These are phyloP conservation scores for Panagrolaimus sp. DNA, from an alignment of 1,140 invertebrate species.

Conservation along the genomic window DNA sequence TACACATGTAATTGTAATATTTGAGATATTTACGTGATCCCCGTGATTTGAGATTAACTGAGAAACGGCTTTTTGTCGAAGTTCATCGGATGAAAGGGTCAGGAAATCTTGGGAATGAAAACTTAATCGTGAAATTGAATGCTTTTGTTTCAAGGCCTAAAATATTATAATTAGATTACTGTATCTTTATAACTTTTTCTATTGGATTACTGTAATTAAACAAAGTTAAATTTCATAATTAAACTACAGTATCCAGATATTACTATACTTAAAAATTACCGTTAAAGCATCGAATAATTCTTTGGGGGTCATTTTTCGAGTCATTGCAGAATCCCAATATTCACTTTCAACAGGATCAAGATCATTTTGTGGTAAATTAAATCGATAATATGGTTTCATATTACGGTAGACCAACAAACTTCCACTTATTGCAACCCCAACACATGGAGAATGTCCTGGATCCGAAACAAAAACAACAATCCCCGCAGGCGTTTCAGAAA, in stretches of 20 bases:
- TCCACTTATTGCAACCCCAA: conserved; percentile 81
- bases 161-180: no score
- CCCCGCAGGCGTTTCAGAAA: conserved; percentile 33
- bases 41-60: not conserved
- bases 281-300: no score
- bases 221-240: no score
- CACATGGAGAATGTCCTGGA: conserved; percentile 63
- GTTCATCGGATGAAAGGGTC: not conserved
- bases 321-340: conserved; percentile 64
- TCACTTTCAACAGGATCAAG: conserved; percentile 74
- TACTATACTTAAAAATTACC: no score
- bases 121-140: not conserved
- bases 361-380: conserved; percentile 70
- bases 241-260: no score
- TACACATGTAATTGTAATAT: conserved; percentile 2
- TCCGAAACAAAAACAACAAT: conserved; percentile 40
- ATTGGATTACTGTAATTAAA: no score
- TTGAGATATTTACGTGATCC: not conserved
- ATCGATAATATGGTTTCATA: conserved; percentile 87
- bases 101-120: conserved; percentile 10
- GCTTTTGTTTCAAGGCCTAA: no score
- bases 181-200: no score
- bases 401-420: conserved; percentile 87
- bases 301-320: no score
- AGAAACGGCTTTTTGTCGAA: no score